Conservation (phyloP, 2,797 vertebrate genomes). For the Falco novaeseelandiae region DNA sequence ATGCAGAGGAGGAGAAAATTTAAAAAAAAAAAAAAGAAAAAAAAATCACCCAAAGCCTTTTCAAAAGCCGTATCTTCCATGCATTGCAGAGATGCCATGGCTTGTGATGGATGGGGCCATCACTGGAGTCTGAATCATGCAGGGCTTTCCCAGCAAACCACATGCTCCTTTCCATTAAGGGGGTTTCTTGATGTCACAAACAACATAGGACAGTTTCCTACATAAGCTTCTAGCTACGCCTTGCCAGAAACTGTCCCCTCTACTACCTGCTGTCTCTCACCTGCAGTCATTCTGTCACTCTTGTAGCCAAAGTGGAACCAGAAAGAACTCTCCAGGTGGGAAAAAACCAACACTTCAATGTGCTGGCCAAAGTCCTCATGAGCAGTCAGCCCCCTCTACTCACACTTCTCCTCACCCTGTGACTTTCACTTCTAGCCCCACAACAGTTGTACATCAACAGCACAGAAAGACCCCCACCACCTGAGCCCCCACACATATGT, state of each 20-base stretch:
- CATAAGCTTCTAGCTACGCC: background rate
- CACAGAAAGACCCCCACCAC: background rate
- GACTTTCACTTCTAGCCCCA: background rate
- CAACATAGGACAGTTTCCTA: background rate
- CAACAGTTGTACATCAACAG: background rate
- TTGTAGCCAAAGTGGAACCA: background rate
- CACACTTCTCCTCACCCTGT: background rate
- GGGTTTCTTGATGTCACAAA: background rate
- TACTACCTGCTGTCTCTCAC: background rate
- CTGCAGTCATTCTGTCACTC: background rate
- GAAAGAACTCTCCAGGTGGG: background rate
- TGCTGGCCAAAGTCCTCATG: background rate
- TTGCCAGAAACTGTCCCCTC: background rate
- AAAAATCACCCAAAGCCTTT: background rate
- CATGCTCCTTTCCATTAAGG: background rate
- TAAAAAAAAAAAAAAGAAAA: background rate
- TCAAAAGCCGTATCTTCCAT: background rate
- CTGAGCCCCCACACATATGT: fast-evolving
- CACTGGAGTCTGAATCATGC: background rate
- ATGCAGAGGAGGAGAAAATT: background rate
- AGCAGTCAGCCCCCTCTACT: background rate
- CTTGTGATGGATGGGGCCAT: background rate
- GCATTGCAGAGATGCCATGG: background rate
- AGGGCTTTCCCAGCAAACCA: background rate
- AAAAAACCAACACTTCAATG: background rate